Percentiles rank a stretch among this genome's conserved stretches.
phyloP scores from a whole-genome alignment of 2,113 vertebrate species.

The Oncorhynchus keta region DNA sequence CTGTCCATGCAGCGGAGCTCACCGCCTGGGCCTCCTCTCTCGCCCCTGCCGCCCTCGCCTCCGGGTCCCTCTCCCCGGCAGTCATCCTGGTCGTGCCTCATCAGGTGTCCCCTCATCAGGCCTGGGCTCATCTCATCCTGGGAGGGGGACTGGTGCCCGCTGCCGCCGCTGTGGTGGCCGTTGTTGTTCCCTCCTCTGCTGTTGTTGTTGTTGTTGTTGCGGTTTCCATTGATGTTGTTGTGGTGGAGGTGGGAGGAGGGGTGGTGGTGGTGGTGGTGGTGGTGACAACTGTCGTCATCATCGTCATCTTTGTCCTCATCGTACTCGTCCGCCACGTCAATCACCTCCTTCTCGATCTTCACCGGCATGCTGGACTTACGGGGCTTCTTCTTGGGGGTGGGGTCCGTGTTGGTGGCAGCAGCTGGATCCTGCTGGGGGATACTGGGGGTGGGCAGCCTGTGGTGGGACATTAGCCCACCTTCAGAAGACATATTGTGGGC shows the following conservation, averaged over 20 bases:
- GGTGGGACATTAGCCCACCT: constrained; percentile 69
- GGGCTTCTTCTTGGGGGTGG: constrained; percentile 96
- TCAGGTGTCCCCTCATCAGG: constrained; percentile 83
- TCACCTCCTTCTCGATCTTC: constrained; percentile 98
- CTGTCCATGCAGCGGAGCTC: constrained; percentile 91
- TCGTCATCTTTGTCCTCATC: constrained; percentile 97
- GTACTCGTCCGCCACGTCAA: constrained; percentile 93
- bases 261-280: constrained; percentile 57
- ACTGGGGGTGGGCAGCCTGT: constrained; percentile 70
- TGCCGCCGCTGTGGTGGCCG: constrained; percentile 85
- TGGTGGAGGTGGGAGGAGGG: constrained; percentile 64
- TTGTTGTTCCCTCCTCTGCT: constrained; percentile 76
- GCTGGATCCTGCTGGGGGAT: constrained; percentile 74
- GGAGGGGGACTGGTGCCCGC: constrained; percentile 90
- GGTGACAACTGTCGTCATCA: constrained; percentile 63
- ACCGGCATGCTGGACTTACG: constrained; percentile 99
- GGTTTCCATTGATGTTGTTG: constrained; percentile 79
- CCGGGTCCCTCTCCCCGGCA: constrained; percentile 78
- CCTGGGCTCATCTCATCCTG: constrained; percentile 95
- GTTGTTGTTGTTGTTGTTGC: constrained; percentile 88
- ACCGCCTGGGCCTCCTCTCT: constrained; percentile 69
- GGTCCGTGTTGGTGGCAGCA: constrained; percentile 79
- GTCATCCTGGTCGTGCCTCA: constrained; percentile 80
- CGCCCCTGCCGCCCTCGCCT: constrained; percentile 69
- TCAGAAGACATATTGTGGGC: constrained; percentile 74